Percentiles rank a stretch among this genome's conserved stretches.
Evolutionary conservation across 1,140 invertebrate genomes (phyloP).

Genomic region (Aphaenogaster ashmeadi): DNA sequence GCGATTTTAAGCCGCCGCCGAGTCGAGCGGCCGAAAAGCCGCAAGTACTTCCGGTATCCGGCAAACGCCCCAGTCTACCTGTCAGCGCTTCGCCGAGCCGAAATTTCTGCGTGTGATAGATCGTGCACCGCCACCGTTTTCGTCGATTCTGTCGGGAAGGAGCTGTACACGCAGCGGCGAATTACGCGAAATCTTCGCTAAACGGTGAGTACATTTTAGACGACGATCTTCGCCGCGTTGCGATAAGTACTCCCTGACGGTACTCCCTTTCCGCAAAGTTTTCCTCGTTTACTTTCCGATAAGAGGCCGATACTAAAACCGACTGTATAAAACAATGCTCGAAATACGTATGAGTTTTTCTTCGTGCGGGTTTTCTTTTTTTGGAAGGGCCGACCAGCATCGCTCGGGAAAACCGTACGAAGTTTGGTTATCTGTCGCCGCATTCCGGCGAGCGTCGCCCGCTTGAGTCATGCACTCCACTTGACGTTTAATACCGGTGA

Average conservation of each 20-base stretch:
- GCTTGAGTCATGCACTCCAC: constrained; percentile 38
- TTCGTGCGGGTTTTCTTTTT: not conserved
- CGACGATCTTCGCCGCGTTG: not conserved
- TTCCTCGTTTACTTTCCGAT: not conserved
- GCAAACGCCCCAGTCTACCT: constrained; percentile 80
- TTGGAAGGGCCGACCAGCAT: too few relatives aligned
- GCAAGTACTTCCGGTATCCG: constrained; percentile 78
- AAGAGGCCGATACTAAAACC: not conserved
- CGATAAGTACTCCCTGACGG: too few relatives aligned
- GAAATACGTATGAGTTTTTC: too few relatives aligned
- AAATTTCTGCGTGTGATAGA: constrained; percentile 14
- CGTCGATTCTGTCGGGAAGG: constrained; percentile 17
- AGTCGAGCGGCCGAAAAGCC: constrained; percentile 39
- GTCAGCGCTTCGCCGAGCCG: constrained; percentile 41
- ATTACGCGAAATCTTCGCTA: not conserved
- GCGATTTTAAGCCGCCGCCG: constrained; percentile 29
- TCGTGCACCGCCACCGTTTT: constrained; percentile 47
- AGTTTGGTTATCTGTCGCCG: constrained; percentile 21
- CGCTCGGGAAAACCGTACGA: too few relatives aligned
- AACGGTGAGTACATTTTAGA: constrained; percentile 56
- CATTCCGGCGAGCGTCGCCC: constrained; percentile 11
- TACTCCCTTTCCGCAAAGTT: not conserved
- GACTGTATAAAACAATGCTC: not conserved
- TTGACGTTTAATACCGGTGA: constrained; percentile 28
- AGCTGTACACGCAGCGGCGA: not conserved